Evolutionary conservation across 1,140 invertebrate species (phyloP).

Genomic region (Zaprionus inermis): DNA sequence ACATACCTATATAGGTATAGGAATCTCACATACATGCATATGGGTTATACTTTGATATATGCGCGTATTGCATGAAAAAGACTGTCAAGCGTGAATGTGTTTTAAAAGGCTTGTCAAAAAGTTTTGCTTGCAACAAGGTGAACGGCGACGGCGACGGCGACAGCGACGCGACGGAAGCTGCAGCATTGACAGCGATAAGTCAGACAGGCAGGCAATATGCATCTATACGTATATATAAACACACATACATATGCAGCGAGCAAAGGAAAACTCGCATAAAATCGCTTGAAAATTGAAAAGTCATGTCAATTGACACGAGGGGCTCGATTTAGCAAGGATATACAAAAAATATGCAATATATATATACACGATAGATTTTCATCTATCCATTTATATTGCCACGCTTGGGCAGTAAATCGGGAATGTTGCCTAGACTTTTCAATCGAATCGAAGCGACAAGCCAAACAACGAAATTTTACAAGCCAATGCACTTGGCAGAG

Average conservation of each 20-base stretch:
- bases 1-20: not conserved
- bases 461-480: conserved; percentile 75
- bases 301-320: conserved; percentile 59
- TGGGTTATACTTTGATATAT: conserved; percentile 2
- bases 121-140: conserved; percentile 55
- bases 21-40: not conserved
- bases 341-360: conserved; percentile 20
- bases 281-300: conserved; percentile 69
- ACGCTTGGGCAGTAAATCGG: conserved; percentile 55
- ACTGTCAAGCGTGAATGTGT: conserved; percentile 57
- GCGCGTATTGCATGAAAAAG: conserved; percentile 54
- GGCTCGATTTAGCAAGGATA: no score
- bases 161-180: conserved; percentile 5
- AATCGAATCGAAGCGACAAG: conserved; percentile 53
- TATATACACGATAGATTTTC: conserved; percentile 6
- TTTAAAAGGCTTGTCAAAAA: conserved; percentile 78
- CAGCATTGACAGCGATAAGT: conserved; percentile 58
- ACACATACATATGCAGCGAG: not conserved
- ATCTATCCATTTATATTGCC: not conserved
- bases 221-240: conserved; percentile 1
- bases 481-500: conserved; percentile 71
- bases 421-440: conserved; percentile 53
- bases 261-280: conserved; percentile 12
- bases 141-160: conserved; percentile 4
- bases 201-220: conserved; percentile 18